phyloP scores from a whole-genome alignment of 2,888 invertebrate genomes.

The Pantelozetes paolii region DNA sequence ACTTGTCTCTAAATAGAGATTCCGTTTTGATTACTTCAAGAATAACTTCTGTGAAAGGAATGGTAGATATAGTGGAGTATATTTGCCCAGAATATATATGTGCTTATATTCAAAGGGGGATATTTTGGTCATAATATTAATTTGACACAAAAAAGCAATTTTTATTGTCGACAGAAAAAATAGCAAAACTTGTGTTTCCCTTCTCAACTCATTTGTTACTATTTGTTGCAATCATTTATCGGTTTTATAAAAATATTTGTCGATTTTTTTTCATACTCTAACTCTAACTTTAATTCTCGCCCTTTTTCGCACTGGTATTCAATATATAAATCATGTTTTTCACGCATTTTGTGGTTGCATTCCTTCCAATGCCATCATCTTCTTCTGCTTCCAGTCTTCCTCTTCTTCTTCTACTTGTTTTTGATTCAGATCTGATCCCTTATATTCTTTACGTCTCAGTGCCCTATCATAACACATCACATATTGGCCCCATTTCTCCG shows the following conservation, averaged over 20 bases:
- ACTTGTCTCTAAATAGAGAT: conserved; percentile 1
- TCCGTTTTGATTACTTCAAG: background rate
- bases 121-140: background rate
- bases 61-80: background rate
- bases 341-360: conserved; percentile 14
- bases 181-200: conserved; percentile 4
- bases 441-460: conserved; percentile 2
- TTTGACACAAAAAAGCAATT: background rate
- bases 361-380: background rate
- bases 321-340: background rate
- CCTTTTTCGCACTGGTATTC: background rate
- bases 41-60: background rate
- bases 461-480: conserved; percentile 16
- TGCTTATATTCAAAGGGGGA: background rate
- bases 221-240: background rate
- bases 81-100: background rate
- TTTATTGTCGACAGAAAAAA: background rate
- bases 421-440: conserved; percentile 6
- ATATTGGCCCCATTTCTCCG: conserved; percentile 8
- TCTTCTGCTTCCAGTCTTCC: background rate
- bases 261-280: background rate
- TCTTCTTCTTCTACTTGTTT: background rate
- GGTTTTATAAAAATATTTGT: background rate
- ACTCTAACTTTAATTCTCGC: background rate
- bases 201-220: conserved; percentile 14